A percentile compares a stretch with the other conserved stretches of the same genome.
Evolutionary conservation across 2,888 invertebrate genomes (phyloP).

Genomic region (Syritta pipiens): DNA sequence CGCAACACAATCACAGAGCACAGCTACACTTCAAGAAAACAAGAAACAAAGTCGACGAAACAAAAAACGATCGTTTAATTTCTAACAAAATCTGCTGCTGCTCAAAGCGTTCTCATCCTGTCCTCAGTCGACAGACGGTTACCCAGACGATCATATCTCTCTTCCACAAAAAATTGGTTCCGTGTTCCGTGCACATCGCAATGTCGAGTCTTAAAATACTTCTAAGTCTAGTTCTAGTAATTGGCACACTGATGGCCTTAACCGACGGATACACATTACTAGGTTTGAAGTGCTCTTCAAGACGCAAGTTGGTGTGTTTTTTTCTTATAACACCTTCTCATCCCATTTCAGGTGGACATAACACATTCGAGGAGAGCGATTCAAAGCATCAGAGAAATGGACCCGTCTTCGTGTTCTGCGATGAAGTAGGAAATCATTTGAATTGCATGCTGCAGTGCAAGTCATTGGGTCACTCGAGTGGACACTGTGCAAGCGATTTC

Average conservation of each 20-base stretch:
- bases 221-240: constrained; percentile 21
- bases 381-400: constrained; percentile 68
- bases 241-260: constrained; percentile 1
- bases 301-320: neutral
- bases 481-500: constrained; percentile 72
- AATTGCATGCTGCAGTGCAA: constrained; percentile 72
- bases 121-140: constrained; percentile 48
- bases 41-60: constrained; percentile 20
- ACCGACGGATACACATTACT: constrained; percentile 45
- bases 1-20: constrained; percentile 20
- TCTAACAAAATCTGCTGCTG: constrained; percentile 53
- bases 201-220: constrained; percentile 37
- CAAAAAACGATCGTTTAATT: constrained; percentile 46
- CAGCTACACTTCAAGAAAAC: constrained; percentile 6
- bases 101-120: constrained; percentile 23
- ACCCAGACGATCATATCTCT: constrained; percentile 21
- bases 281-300: constrained; percentile 16
- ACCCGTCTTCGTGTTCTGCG: constrained; percentile 71
- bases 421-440: constrained; percentile 72
- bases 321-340: neutral
- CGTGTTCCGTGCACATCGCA: constrained; percentile 17
- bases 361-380: constrained; percentile 70
- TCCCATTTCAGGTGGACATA: constrained; percentile 68
- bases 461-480: constrained; percentile 70
- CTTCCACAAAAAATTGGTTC: constrained; percentile 14